Evolutionary conservation across 1,140 invertebrate species (phyloP).

Genomic region (Drosophila tropicalis): DNA sequence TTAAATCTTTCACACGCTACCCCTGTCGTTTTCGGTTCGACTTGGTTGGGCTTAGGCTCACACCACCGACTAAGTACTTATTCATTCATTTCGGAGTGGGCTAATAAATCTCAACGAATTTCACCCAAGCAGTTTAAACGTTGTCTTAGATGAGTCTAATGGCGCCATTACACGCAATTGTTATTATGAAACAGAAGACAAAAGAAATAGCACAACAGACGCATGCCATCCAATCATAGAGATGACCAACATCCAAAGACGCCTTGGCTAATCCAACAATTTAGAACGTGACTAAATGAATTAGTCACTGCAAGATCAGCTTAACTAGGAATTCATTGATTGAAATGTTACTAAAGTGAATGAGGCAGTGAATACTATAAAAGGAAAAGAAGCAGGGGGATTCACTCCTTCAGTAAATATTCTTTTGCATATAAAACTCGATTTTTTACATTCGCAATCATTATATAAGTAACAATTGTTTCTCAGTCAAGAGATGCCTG

Average conservation of each 20-base stretch:
- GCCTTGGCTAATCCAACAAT: not conserved
- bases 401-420: no score
- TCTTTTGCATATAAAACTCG: no score
- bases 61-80: conserved; percentile 17
- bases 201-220: conserved; percentile 21
- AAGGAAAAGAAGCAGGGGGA: no score
- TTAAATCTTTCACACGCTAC: conserved; percentile 48
- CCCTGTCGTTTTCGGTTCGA: conserved; percentile 5
- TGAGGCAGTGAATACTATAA: no score
- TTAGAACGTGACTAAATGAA: not conserved
- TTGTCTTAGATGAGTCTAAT: conserved; percentile 45
- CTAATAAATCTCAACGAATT: conserved; percentile 30
- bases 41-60: conserved; percentile 23
- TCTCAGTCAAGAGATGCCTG: not conserved
- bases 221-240: conserved; percentile 7
- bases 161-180: conserved; percentile 44
- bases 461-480: not conserved
- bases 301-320: no score
- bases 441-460: no score
- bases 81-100: conserved; percentile 32
- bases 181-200: conserved; percentile 41
- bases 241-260: not conserved
- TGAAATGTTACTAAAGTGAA: no score
- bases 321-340: no score
- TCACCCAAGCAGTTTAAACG: conserved; percentile 35